Percentiles rank a stretch among this genome's conserved stretches.
phyloP scores from a whole-genome alignment of 2,113 vertebrate species.

The Noctilio leporinus region DNA sequence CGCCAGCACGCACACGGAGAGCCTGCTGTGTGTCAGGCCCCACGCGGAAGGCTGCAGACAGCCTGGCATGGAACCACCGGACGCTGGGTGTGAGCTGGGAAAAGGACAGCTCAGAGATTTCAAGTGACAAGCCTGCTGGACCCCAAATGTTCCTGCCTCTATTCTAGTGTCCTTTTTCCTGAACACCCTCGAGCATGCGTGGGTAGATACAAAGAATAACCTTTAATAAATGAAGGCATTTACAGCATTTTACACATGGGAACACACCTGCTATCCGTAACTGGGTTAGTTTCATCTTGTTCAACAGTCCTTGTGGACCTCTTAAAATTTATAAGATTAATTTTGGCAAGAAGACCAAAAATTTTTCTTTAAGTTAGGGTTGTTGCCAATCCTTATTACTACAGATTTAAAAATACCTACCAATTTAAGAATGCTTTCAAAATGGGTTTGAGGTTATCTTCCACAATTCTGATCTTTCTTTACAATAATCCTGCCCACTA shows the following conservation, averaged over 20 bases:
- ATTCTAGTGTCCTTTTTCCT: background rate
- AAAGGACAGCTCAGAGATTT: background rate
- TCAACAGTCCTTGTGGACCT: background rate
- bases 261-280: background rate
- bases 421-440: background rate
- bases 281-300: background rate
- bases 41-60: background rate
- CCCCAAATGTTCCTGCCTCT: background rate
- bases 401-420: background rate
- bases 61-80: rapidly evolving
- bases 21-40: background rate
- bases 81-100: background rate
- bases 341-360: background rate
- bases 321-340: background rate
- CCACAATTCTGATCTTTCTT: background rate
- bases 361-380: background rate
- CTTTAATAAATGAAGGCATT: background rate
- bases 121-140: background rate
- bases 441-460: background rate
- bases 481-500: background rate
- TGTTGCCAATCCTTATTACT: background rate
- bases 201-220: background rate
- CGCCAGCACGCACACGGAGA: no score
- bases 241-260: background rate
- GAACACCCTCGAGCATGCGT: background rate